Percentiles rank a stretch among this genome's conserved stretches.
phyloP scores from a whole-genome alignment of 2,888 invertebrate species.

The Globia sparganii region DNA sequence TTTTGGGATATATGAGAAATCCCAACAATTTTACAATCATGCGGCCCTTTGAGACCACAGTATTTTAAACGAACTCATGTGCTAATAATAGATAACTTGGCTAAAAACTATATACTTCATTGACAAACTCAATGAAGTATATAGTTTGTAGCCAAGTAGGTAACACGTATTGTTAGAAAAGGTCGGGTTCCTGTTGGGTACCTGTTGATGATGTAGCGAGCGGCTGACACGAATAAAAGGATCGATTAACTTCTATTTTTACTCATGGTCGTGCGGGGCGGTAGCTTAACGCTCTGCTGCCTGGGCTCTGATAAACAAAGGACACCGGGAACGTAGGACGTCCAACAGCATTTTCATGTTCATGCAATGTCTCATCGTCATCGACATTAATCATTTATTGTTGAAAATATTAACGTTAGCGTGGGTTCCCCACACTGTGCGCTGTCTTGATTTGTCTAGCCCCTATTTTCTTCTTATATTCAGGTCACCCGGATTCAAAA shows the following conservation, averaged over 20 bases:
- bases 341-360: constrained; percentile 78
- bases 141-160: no score
- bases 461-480: not conserved
- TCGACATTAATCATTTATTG: constrained; percentile 27
- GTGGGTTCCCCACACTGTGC: not conserved
- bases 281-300: constrained; percentile 73
- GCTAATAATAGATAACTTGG: constrained; percentile 50
- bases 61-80: constrained; percentile 14
- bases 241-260: constrained; percentile 90
- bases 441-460: not conserved
- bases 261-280: constrained; percentile 79
- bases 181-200: constrained; percentile 65
- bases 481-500: not conserved
- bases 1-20: constrained; percentile 47
- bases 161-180: no score
- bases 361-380: constrained; percentile 54
- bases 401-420: constrained; percentile 6
- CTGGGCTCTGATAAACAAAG: constrained; percentile 77
- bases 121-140: no score
- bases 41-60: constrained; percentile 24
- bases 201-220: constrained; percentile 77
- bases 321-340: constrained; percentile 69
- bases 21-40: constrained; percentile 40
- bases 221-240: constrained; percentile 87
- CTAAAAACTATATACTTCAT: constrained; percentile 61